Percentiles rank a stretch among this genome's conserved stretches.
phyloP scores from a whole-genome alignment of 2,113 vertebrate genomes.

The Sinocyclocheilus anshuiensis region DNA sequence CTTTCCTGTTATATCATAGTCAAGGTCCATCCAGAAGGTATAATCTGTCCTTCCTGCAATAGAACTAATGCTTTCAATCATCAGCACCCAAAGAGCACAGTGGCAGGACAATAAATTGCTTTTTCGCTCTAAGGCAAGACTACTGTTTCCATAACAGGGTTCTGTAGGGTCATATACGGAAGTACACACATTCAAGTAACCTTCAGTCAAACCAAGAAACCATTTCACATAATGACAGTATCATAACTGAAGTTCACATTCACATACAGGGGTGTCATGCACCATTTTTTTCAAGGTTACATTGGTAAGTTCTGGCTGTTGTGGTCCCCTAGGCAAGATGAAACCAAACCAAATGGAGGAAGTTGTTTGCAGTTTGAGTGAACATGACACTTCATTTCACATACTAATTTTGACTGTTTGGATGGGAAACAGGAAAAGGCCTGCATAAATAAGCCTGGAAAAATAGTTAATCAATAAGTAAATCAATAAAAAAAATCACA shows the following conservation, averaged over 20 bases:
- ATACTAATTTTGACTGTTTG: background rate
- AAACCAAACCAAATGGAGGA: background rate
- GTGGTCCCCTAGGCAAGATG: background rate
- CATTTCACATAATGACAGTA: background rate
- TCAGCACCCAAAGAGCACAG: conserved; percentile 2
- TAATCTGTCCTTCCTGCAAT: conserved; percentile 14
- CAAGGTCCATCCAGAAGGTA: conserved; percentile 21
- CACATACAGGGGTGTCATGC: background rate
- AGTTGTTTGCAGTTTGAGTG: background rate
- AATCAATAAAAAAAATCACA: conserved; percentile 61
- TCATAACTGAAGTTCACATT: background rate
- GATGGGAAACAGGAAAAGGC: conserved; percentile 37
- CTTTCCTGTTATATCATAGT: conserved; percentile 60
- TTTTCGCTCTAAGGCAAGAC: conserved; percentile 6
- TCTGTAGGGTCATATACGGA: background rate
- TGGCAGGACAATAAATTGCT: conserved; percentile 23
- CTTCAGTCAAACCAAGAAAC: conserved; percentile 13
- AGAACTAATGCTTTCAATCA: conserved; percentile 33
- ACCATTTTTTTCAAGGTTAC: background rate
- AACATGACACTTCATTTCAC: background rate
- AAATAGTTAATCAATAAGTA: conserved; percentile 61
- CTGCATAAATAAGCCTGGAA: conserved; percentile 57
- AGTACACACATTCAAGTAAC: conserved; percentile 1
- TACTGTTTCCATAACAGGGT: conserved; percentile 6
- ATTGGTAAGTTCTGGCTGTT: background rate